These are phyloP conservation scores for Pica pica DNA, from an alignment of 2,113 vertebrate species.

Conservation along the genomic window DNA sequence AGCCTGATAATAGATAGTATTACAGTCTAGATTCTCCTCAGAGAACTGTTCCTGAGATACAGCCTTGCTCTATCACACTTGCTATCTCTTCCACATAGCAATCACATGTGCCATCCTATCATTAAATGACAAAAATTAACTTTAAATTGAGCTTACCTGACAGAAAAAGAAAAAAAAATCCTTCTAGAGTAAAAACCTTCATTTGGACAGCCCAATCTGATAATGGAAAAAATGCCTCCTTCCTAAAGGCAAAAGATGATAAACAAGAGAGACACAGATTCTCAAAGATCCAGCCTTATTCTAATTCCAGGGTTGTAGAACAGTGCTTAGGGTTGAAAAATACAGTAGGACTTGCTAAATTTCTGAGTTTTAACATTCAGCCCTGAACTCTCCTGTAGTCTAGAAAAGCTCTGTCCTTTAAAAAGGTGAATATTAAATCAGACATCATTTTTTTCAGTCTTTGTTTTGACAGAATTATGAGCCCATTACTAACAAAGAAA, in stretches of 20 bases:
- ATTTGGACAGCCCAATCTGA: background rate
- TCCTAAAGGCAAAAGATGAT: background rate
- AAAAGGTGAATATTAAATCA: slow-evolving; percentile 24
- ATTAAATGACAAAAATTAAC: background rate
- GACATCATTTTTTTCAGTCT: background rate
- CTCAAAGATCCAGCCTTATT: background rate
- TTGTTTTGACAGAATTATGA: slow-evolving; percentile 44
- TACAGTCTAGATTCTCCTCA: background rate
- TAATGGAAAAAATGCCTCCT: background rate
- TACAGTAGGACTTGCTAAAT: background rate
- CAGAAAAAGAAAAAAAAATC: background rate
- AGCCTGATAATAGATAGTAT: background rate
- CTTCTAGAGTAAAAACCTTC: background rate
- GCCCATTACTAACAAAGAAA: background rate
- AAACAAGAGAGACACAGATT: background rate
- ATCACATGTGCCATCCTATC: background rate
- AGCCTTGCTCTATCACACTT: background rate
- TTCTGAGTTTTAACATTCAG: background rate
- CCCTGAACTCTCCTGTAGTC: background rate
- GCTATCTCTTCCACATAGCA: background rate
- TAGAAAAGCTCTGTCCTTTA: background rate
- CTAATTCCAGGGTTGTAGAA: background rate
- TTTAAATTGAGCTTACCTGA: background rate
- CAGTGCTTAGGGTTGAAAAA: background rate
- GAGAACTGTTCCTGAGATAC: background rate